Conservation (phyloP, 2,888 invertebrate genomes). For the Leptinotarsa rubiginosa region DNA sequence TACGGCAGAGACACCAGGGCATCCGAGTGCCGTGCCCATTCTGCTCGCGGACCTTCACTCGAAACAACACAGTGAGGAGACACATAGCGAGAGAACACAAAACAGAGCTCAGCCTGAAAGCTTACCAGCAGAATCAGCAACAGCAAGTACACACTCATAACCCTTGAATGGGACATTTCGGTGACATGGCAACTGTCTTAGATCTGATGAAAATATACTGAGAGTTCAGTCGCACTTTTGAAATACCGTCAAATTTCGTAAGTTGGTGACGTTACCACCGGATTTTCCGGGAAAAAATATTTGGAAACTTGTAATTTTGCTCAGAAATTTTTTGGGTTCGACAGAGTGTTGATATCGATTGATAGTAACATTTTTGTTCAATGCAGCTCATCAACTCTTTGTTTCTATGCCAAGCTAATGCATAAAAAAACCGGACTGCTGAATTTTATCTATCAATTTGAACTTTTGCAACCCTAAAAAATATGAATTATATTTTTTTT, state of each 20-base stretch:
- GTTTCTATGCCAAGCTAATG: too few species aligned
- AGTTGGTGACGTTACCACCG: not conserved
- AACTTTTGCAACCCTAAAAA: too few species aligned
- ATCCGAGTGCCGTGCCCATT: conserved; percentile 92
- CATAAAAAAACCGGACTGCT: too few species aligned
- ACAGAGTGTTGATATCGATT: too few species aligned
- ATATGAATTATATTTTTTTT: too few species aligned
- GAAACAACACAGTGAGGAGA: conserved; percentile 91
- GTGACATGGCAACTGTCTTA: conserved; percentile 37
- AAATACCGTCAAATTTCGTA: too few species aligned
- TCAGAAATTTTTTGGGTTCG: too few species aligned
- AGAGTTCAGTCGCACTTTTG: conserved; percentile 23
- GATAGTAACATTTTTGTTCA: too few species aligned
- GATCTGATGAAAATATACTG: conserved; percentile 57
- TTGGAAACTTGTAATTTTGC: too few species aligned
- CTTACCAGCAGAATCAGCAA: conserved; percentile 65
- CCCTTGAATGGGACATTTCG: conserved; percentile 66
- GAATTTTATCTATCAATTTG: too few species aligned
- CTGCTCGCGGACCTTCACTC: conserved; percentile 90
- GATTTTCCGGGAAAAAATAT: too few species aligned
- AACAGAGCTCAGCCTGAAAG: conserved; percentile 73
- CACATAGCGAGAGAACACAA: conserved; percentile 93
- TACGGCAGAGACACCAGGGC: conserved; percentile 91
- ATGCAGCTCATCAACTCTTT: too few species aligned
- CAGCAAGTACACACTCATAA: conserved; percentile 70